Evolutionary conservation across 2,113 vertebrate genomes (phyloP), one percentile per base, ranked within the genome.

Genomic region (Jacana jacana): DNA sequence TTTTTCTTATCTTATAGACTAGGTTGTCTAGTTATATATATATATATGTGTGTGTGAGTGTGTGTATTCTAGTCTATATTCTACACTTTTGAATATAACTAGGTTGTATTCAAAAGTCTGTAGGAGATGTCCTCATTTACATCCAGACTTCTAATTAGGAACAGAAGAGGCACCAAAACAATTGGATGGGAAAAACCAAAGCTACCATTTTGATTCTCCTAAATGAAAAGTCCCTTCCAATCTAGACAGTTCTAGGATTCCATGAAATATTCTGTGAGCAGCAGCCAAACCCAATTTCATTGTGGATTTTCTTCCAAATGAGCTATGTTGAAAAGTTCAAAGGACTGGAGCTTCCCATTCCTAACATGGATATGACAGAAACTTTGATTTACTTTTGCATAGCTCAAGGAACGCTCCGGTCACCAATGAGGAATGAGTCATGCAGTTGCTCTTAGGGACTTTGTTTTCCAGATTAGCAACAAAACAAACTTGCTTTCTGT

Each of bases 111-210:
- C 40, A 58, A 8, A 83, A 79, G 58, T 54, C 81, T 95, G 76
- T 76, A 93, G 80, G 69, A 96, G 71, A 72, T 81, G 58, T 88
- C 37, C 90, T 17, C 61, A 51, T 89, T 95, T 95, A 75, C n/a
- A 52, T 3, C 40, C 52, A 81, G 93, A 76, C 77, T 95, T 87
- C 73, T 94, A 95, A 95, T 95, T 89, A 93, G 87, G 87, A 90
- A 31, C 13, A 64, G 73, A 88, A 94, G 85, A 89, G 40, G 88
- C 28, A 9, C 58, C 81, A 87, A 97, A 97, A 93, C 23, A 44
- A 96, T 61, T 91, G 73, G 48, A 89, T 93, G 35, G 58, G 71
- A 93, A 96, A 97, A 95, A 97, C 76, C 51, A 96, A 86, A 97
- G 93, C 91, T 79, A 91, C 71, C n/a, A 42, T 95, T 98, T 90